Percentiles rank a stretch among this genome's conserved stretches.
Evolutionary conservation across 2,113 vertebrate species (phyloP).

Genomic region (Ursus arctos): DNA sequence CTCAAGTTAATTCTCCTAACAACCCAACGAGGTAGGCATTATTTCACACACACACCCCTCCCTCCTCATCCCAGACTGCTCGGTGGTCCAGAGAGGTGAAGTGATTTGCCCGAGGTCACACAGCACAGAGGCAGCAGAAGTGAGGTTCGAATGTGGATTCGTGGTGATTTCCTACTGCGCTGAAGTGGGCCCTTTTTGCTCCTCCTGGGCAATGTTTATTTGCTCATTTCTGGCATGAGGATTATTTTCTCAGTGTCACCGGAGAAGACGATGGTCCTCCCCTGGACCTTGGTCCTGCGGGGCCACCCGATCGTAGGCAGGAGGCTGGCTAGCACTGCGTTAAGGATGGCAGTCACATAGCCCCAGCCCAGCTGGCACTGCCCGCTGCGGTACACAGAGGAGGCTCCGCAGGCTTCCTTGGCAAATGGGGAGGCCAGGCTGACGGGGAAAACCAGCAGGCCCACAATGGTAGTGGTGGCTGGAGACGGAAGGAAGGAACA

Average conservation of each 20-base stretch:
- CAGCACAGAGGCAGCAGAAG: neutral
- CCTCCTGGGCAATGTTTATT: neutral
- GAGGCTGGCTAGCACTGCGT: constrained; percentile 56
- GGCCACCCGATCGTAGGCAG: constrained; percentile 27
- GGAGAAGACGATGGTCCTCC: constrained; percentile 57
- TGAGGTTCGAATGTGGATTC: neutral
- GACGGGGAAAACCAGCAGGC: constrained; percentile 72
- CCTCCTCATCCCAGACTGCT: neutral
- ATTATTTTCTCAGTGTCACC: constrained; percentile 20
- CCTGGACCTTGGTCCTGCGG: neutral
- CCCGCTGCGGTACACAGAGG: constrained; percentile 44
- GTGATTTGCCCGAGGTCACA: neutral
- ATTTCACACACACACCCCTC: neutral
- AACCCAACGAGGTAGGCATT: neutral
- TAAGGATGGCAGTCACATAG: constrained; percentile 67
- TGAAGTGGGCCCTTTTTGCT: neutral
- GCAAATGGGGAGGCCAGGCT: constrained; percentile 58
- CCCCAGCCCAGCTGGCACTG: constrained; percentile 75
- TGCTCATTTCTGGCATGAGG: neutral
- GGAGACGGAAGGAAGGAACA: neutral
- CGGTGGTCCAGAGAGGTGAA: neutral
- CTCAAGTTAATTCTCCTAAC: neutral
- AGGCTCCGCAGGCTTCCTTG: constrained; percentile 59
- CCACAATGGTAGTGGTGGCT: constrained; percentile 59
- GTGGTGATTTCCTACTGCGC: neutral